phyloP scores from a whole-genome alignment of 2,797 vertebrate genomes.

The Kryptolebias ocellatus region DNA sequence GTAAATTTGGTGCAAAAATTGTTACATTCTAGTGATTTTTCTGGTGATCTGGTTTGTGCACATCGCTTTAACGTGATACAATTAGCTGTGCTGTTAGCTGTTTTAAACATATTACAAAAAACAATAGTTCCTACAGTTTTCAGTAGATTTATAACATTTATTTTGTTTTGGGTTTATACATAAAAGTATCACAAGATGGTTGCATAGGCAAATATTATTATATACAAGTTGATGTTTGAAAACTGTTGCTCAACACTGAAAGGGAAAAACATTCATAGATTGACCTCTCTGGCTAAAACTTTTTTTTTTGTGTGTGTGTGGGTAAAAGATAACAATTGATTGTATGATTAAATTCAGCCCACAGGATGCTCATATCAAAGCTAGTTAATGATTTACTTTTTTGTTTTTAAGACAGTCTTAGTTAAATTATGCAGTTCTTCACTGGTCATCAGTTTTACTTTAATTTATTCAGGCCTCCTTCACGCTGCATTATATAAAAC shows the following conservation, averaged over 20 bases:
- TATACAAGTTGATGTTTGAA: neutral
- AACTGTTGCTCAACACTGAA: accelerated
- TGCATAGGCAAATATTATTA: neutral
- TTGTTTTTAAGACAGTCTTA: neutral
- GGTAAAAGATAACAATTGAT: neutral
- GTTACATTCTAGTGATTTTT: neutral
- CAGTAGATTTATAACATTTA: too few relatives aligned
- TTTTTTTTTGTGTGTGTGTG: neutral
- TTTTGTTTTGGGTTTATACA: too few relatives aligned
- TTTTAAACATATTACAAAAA: too few relatives aligned
- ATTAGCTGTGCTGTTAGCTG: too few relatives aligned
- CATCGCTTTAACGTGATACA: neutral
- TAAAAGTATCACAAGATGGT: too few relatives aligned
- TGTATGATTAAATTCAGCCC: neutral
- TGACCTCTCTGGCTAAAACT: neutral
- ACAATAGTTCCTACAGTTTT: too few relatives aligned
- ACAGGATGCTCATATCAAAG: neutral
- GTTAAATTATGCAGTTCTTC: neutral
- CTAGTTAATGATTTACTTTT: neutral
- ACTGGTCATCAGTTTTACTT: neutral
- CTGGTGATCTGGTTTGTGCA: neutral
- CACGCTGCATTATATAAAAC: too few relatives aligned
- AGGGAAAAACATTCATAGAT: neutral
- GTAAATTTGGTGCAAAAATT: neutral
- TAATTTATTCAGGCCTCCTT: neutral